These are phyloP conservation scores for Eupsilia transversa DNA, from an alignment of 2,888 invertebrate species.

Conservation along the genomic window DNA sequence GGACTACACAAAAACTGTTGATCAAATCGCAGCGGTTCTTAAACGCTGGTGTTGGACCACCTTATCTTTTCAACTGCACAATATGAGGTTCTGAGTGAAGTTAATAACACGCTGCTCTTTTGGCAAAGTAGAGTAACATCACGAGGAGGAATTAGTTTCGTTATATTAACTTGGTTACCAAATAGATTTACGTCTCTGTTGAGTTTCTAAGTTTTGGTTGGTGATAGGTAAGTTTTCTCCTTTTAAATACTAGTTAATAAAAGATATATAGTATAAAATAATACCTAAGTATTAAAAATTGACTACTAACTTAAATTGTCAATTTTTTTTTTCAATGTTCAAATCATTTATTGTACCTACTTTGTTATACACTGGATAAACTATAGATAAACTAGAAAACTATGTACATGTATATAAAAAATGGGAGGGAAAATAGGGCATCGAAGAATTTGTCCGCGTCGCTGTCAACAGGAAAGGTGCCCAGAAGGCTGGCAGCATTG, in stretches of 20 bases:
- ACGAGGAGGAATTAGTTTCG: neutral
- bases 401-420: too few relatives aligned
- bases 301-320: too few relatives aligned
- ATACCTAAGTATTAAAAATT: too few relatives aligned
- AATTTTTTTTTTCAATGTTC: too few relatives aligned
- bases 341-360: too few relatives aligned
- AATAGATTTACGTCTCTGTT: neutral
- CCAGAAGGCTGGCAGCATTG: too few relatives aligned
- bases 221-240: neutral
- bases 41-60: neutral
- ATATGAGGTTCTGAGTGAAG: slow-evolving; percentile 27
- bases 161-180: slow-evolving; percentile 2
- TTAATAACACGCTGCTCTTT: slow-evolving; percentile 32
- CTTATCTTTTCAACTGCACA: slow-evolving; percentile 29
- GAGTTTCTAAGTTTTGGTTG: neutral
- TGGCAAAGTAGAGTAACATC: slow-evolving; percentile 3
- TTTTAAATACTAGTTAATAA: neutral
- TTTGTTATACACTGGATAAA: too few relatives aligned
- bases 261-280: neutral
- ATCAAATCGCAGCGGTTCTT: slow-evolving; percentile 14
- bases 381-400: too few relatives aligned
- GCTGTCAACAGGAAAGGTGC: too few relatives aligned
- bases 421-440: too few relatives aligned
- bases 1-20: neutral
- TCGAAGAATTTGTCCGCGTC: too few relatives aligned